These are phyloP conservation scores for Pipistrellus nathusii DNA, from an alignment of 2,797 vertebrate genomes.

Conservation along the genomic window DNA sequence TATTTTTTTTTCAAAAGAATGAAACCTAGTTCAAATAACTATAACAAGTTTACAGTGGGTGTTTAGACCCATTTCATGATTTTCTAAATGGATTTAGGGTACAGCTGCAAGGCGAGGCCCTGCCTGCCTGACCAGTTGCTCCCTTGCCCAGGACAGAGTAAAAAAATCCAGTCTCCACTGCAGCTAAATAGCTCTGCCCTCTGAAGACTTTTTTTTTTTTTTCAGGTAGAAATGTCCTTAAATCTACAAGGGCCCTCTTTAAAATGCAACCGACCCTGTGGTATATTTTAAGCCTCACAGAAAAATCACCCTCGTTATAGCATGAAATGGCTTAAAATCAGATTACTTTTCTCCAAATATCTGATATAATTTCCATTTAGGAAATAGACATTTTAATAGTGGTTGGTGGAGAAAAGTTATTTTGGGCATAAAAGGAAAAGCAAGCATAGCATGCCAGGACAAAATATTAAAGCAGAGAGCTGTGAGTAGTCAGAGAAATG, in stretches of 20 bases:
- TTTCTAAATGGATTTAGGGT: neutral
- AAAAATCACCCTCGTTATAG: slow-evolving; percentile 41
- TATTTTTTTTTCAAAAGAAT: slow-evolving; percentile 2
- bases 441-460: neutral
- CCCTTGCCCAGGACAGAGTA: accelerated
- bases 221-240: neutral
- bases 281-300: neutral
- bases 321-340: slow-evolving; percentile 48
- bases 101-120: too few relatives aligned
- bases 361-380: slow-evolving; percentile 52
- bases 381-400: neutral
- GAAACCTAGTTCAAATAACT: neutral
- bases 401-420: neutral
- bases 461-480: neutral
- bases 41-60: neutral
- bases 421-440: neutral
- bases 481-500: neutral
- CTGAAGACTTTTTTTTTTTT: neutral
- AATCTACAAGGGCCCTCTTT: neutral
- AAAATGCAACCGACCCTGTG: neutral
- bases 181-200: accelerated
- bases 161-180: neutral
- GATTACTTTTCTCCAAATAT: slow-evolving; percentile 20
- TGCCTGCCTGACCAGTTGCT: accelerated
- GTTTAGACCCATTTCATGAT: accelerated